A percentile compares a stretch with the other conserved stretches of the same genome.
Evolutionary conservation across 2,797 vertebrate genomes (phyloP).

Genomic region (Pangasius larnaudii): DNA sequence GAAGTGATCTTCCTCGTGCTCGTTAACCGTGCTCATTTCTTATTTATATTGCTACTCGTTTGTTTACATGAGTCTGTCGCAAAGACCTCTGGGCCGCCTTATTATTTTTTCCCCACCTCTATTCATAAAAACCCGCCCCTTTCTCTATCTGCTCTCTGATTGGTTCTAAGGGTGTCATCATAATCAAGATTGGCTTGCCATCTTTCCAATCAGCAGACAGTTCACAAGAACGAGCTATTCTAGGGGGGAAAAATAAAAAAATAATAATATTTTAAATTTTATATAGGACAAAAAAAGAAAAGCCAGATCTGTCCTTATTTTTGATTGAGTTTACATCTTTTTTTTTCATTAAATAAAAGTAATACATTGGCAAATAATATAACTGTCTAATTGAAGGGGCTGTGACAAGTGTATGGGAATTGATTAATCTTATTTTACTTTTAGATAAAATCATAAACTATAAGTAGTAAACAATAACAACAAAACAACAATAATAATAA

Average conservation of each 20-base stretch:
- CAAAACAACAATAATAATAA: background rate
- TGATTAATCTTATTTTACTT: background rate
- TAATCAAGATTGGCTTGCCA: background rate
- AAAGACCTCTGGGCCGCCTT: conserved; percentile 63
- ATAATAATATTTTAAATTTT: background rate
- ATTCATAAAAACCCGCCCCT: background rate
- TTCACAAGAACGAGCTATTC: background rate
- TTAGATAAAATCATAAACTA: background rate
- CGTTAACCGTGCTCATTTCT: background rate
- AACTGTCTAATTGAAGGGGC: background rate
- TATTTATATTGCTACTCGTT: conserved; percentile 42
- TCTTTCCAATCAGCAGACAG: background rate
- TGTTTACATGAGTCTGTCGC: conserved; percentile 67
- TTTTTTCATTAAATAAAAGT: background rate
- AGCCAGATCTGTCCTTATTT: background rate
- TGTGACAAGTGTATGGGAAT: background rate
- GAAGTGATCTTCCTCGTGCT: background rate
- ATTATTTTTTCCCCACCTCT: background rate
- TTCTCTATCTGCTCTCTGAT: background rate
- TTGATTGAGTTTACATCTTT: background rate
- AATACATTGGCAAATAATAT: background rate
- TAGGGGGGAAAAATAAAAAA: background rate
- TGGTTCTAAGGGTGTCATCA: background rate
- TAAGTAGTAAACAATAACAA: no score
- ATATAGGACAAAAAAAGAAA: background rate